Evolutionary conservation across 2,888 invertebrate species (phyloP), one percentile per base, ranked within the genome.

Genomic region (Epirrhoe tristata): DNA sequence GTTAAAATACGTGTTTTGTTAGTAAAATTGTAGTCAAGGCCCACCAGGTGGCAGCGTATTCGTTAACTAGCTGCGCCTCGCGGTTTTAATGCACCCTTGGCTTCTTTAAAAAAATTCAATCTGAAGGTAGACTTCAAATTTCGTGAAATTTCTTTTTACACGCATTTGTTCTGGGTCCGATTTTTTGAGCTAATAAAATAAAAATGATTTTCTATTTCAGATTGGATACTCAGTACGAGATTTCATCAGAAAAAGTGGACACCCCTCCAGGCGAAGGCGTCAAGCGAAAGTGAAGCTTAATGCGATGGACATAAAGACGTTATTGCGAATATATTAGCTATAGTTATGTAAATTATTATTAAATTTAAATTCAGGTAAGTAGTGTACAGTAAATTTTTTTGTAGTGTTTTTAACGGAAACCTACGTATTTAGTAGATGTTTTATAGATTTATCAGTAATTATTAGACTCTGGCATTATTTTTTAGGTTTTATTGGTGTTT

Each of bases 201-300:
- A n/a, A n/a, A n/a, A n/a, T n/a, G n/a, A n/a, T n/a, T 48, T 48
- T 16, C 5, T 48, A 10, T 43, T 43, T 12, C 86, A 92, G 91
- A 73, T 72, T 91, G 77, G 91, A 92, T 48, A 90, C 90, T 0
- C 88, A 90, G 56, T 89, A 81, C 75, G 91, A 91, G 71, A 77
- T 92, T 52, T 81, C 88, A 0, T 83, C 89, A 0, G 90, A 92
- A 68, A 87, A 86, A 62, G 68, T 90, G 66, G 88, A 90, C 63
- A 81, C 86, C 0, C 87, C 88, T 0, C 81, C 79, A 0, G 84
- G 81, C 1, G 86, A 88, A 71, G 63, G 70, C 0, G 76, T 74
- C n/a, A 90, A 86, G 70, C 77, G 88, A 55, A 90, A 89, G 70
- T 88, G 70, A 80, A 58, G 10, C 39, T 14, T 31, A 58, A 43